Evolutionary conservation across 2,113 vertebrate species (phyloP), one percentile per base, ranked within the genome.

Genomic region (Regulus satrapa): DNA sequence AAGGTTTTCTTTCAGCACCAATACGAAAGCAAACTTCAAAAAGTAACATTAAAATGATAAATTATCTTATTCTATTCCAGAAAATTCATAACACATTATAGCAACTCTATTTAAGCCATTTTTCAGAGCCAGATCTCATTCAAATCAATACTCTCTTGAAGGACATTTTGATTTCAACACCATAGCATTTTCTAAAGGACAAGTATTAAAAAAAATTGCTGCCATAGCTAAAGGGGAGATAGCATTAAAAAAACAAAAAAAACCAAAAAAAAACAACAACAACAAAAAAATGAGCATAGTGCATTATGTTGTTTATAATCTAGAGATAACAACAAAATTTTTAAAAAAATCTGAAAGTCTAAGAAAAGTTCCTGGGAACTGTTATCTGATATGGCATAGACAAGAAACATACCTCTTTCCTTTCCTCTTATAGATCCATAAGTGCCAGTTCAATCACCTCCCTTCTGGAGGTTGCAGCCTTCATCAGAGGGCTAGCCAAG

Each of bases 91-190:
- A 61, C 0, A 1, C 28, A 64, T 94, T 93, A 69, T 79, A 77
- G 32, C 63, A 90, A 63, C 46, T 52, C 40, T 90, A 71, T 74
- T 88, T 80, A 95, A 93, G 40, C 9, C n/a, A 85, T 90, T 96
- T 95, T 86, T 93, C 88, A 94, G 38, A 88, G 45, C 32, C 3
- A 0, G 54, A 71, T 80, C 59, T 80, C 40, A 71, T 93, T 93
- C 59, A 93, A 94, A 94, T 88, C 78, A 94, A 87, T 88, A 74
- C 12, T 45, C 40, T 81, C 78, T 69, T 90, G 82, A 83, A 93
- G 46, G 64, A 84, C 4, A 1, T 85, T 96, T 94, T 74, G 51
- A 85, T 88, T 92, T 92, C 67, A 83, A 73, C 43, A 88, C 88
- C 79, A 88, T 52, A 85, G 63, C 25, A 61, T 74, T 94, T 83